Conservation (phyloP, 2,797 vertebrate species). For the Buceros bicornis region DNA sequence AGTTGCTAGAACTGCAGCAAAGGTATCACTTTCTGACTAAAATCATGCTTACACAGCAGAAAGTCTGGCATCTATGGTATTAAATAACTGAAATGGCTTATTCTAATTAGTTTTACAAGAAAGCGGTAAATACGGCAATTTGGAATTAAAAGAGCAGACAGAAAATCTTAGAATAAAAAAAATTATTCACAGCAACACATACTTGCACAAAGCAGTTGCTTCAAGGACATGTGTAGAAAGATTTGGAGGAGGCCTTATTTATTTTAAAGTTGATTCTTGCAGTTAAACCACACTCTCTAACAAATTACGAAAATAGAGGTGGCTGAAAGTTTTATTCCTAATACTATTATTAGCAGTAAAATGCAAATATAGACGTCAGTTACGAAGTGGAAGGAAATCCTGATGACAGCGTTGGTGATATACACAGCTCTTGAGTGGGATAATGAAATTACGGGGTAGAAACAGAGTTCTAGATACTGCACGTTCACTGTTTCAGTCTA, state of each 20-base stretch:
- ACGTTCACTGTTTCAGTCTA: background rate
- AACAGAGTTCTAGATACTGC: background rate
- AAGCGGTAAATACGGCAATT: background rate
- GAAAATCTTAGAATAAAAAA: background rate
- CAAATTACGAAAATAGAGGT: background rate
- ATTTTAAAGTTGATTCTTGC: background rate
- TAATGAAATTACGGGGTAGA: background rate
- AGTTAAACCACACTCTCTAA: background rate
- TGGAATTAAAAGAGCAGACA: background rate
- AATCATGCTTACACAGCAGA: background rate
- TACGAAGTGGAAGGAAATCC: background rate
- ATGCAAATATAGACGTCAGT: background rate
- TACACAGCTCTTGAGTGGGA: accelerated
- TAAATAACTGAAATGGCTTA: background rate
- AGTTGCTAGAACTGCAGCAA: background rate
- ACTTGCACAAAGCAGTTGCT: background rate
- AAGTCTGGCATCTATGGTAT: background rate
- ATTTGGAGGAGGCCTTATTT: background rate
- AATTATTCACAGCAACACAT: background rate
- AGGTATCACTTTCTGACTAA: background rate
- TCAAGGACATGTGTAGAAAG: background rate
- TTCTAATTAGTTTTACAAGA: background rate
- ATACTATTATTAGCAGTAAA: background rate
- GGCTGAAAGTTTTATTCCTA: background rate
- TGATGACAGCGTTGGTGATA: accelerated